Conservation (phyloP, 2,888 invertebrate genomes). For the Drosophila limbata region DNA sequence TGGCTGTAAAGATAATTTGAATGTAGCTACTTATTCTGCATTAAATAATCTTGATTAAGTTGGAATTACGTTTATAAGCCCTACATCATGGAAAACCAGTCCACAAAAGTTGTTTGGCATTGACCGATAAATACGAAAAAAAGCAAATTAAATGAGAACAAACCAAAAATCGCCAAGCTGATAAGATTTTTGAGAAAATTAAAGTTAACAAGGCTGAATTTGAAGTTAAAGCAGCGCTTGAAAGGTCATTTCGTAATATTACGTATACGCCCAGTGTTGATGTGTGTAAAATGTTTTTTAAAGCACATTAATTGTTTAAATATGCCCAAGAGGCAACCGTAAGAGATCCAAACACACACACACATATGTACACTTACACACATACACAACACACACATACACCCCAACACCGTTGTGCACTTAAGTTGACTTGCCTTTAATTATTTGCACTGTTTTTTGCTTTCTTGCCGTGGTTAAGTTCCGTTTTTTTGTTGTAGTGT, state of each 20-base stretch:
- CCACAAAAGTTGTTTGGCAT: constrained; percentile 63
- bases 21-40: constrained; percentile 15
- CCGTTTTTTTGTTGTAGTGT: constrained; percentile 15
- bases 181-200: constrained; percentile 28
- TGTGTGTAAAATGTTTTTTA: constrained; percentile 39
- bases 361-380: background rate
- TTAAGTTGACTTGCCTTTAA: constrained; percentile 69
- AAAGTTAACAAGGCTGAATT: constrained; percentile 32
- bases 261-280: constrained; percentile 66
- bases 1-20: constrained; percentile 4
- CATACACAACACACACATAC: constrained; percentile 2
- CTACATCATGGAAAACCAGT: constrained; percentile 29
- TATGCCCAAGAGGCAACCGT: constrained; percentile 46
- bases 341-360: constrained; percentile 36
- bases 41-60: constrained; percentile 10
- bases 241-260: constrained; percentile 46
- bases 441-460: constrained; percentile 71
- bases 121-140: constrained; percentile 31
- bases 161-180: constrained; percentile 23
- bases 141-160: constrained; percentile 46
- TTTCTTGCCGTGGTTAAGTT: constrained; percentile 44
- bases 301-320: constrained; percentile 68
- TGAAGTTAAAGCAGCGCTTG: constrained; percentile 18
- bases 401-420: constrained; percentile 72
- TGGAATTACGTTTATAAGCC: constrained; percentile 6